Percentiles rank a stretch among this genome's conserved stretches.
These are phyloP conservation scores for Torymus auratus DNA, from an alignment of 2,888 invertebrate species.

Conservation along the genomic window DNA sequence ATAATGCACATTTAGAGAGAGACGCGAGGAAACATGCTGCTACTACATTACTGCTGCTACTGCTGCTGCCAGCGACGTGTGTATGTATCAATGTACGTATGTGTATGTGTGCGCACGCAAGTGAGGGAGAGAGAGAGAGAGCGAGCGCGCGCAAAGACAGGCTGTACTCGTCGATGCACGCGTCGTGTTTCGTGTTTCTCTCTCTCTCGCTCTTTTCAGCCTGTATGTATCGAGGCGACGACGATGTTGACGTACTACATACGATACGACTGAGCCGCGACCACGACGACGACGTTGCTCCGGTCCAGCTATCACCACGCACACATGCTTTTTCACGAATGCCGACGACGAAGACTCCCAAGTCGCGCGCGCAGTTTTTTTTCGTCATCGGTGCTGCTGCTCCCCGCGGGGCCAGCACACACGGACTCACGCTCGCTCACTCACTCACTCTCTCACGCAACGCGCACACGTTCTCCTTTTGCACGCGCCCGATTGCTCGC, in stretches of 20 bases:
- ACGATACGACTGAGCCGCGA: neutral
- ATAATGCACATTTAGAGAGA: neutral
- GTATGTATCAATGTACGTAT: too few species aligned
- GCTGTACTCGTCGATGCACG: slow-evolving; percentile 21
- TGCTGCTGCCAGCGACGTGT: neutral
- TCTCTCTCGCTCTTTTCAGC: neutral
- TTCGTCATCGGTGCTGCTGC: neutral
- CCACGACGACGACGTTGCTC: slow-evolving; percentile 13
- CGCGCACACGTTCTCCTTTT: too few species aligned
- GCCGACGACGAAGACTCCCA: slow-evolving; percentile 7
- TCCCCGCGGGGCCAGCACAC: neutral
- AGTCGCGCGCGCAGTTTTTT: too few species aligned
- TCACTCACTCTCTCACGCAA: too few species aligned
- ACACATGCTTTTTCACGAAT: slow-evolving; percentile 15
- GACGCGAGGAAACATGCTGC: neutral
- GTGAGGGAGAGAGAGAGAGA: too few species aligned
- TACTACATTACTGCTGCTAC: neutral
- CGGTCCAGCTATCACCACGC: slow-evolving; percentile 27
- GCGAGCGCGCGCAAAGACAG: too few species aligned
- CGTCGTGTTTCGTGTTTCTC: slow-evolving; percentile 19
- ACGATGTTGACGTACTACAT: slow-evolving; percentile 48
- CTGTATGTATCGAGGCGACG: slow-evolving; percentile 22
- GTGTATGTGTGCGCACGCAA: too few species aligned
- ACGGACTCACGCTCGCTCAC: too few species aligned
- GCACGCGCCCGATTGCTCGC: slow-evolving; percentile 10